Conservation (phyloP, 2,797 vertebrate genomes). For the Enteromius anoplus region DNA sequence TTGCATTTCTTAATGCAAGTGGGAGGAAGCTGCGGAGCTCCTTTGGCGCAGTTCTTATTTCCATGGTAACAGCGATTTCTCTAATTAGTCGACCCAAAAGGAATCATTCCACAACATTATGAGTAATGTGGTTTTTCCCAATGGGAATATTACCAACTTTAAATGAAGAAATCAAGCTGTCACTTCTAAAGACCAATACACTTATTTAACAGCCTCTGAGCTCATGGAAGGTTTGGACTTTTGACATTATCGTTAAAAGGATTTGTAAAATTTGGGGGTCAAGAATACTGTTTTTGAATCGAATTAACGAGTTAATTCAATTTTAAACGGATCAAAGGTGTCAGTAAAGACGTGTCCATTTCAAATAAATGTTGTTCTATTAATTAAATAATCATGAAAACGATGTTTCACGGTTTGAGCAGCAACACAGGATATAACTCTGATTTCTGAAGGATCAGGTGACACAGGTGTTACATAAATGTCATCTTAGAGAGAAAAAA, state of each 20-base stretch:
- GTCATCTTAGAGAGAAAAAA: neutral
- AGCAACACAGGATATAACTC: neutral
- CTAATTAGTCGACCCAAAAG: neutral
- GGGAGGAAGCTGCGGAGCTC: neutral
- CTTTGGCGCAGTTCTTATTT: neutral
- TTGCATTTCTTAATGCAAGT: neutral
- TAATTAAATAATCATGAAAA: neutral
- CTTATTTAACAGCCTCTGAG: neutral
- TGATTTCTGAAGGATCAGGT: neutral
- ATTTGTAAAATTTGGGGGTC: neutral
- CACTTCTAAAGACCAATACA: neutral
- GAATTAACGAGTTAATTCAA: neutral
- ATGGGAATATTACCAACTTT: neutral
- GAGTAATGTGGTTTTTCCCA: neutral
- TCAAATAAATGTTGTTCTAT: neutral
- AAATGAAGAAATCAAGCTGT: neutral
- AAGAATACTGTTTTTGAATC: neutral
- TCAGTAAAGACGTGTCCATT: neutral
- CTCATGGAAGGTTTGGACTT: neutral
- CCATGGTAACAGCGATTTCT: constrained; percentile 8
- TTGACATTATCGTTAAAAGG: neutral
- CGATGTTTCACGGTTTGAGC: neutral
- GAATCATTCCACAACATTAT: neutral
- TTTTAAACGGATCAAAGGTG: neutral
- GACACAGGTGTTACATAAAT: neutral